Base-by-base conservation (phyloP, 2,797 vertebrate genomes). In the Muscicapa comitata region DNA sequence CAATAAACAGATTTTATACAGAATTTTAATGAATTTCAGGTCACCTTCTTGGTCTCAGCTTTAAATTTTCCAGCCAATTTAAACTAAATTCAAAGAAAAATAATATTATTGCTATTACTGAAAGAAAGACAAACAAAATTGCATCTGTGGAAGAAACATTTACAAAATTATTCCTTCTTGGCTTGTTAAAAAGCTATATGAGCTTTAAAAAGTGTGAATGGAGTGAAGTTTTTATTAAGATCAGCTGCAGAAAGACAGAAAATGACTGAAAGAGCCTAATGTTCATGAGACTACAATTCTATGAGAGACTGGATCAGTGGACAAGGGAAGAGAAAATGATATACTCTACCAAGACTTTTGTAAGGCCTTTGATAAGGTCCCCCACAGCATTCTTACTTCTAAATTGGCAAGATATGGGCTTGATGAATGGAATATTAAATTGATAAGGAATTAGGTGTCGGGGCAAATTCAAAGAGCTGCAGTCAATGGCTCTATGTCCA, bases 1-100 rank as follows among this genome's bases (percentile, higher is more conserved):
- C 48, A 70, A 89, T 68, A 62, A 80, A 29, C 29, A 59, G 26
- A 74, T 86, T 87, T 94, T 75, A 73, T 13, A 25, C 5, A 42
- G 65, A 38, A 79, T 87, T 94, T 86, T 78, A 61, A 61, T 82
- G 26, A 65, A 92, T 93, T 86, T 93, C 48, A 85, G 45, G 35
- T 78, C 38, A 82, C 13, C 11, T 66, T 81, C 80, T 95, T 57
- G 5, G 7, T 93, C 88, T 91, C 33, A 78, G 26, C 24, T 90
- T 86, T 90, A 87, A 67, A 70, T 48, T 68, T 78, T 85, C 45
- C 42, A 94, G 55, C 29, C 53, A 88, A 77, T 89, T 96, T 85
- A 95, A 61, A 63, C 31, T 70, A 71, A 90, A 85, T 75, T 76
- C 10, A 70, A n/a, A 83, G 23, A 25, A 82, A 59, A 86, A 70